Percentiles rank a stretch among this genome's conserved stretches.
Evolutionary conservation across 2,888 invertebrate genomes (phyloP).

Genomic region (Cantharis rufa): DNA sequence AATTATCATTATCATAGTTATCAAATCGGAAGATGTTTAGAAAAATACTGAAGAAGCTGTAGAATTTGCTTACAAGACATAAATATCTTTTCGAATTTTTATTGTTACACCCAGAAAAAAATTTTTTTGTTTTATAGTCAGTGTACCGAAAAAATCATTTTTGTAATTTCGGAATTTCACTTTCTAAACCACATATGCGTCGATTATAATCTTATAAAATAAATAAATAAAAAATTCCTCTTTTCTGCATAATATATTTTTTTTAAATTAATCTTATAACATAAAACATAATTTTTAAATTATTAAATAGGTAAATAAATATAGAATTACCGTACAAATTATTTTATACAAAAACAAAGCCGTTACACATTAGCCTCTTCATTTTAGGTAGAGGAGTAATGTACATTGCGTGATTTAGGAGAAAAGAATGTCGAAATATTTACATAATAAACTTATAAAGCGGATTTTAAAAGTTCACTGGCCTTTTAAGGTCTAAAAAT

Average conservation of each 20-base stretch:
- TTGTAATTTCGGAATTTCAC: too few species aligned
- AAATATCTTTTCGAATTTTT: too few species aligned
- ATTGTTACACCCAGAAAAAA: too few species aligned
- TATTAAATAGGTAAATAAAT: background rate
- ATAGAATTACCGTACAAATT: background rate
- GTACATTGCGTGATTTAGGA: background rate
- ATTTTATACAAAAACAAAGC: conserved; percentile 3
- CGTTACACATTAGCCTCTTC: background rate
- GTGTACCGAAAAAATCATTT: too few species aligned
- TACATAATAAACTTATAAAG: conserved; percentile 14
- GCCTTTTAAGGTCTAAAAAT: conserved; percentile 31
- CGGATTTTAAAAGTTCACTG: conserved; percentile 35
- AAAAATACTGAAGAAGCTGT: too few species aligned
- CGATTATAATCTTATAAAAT: background rate
- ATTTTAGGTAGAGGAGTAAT: background rate
- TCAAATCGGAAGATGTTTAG: too few species aligned
- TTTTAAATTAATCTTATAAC: background rate
- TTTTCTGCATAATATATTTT: background rate
- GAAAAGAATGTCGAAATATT: conserved; percentile 3
- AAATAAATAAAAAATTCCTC: background rate
- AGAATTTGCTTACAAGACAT: too few species aligned
- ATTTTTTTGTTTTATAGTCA: too few species aligned
- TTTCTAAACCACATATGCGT: too few species aligned
- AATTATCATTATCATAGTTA: too few species aligned
- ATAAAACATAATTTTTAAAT: background rate